Base-by-base conservation (phyloP, 2,888 invertebrate genomes). In the Callosobruchus maculatus region DNA sequence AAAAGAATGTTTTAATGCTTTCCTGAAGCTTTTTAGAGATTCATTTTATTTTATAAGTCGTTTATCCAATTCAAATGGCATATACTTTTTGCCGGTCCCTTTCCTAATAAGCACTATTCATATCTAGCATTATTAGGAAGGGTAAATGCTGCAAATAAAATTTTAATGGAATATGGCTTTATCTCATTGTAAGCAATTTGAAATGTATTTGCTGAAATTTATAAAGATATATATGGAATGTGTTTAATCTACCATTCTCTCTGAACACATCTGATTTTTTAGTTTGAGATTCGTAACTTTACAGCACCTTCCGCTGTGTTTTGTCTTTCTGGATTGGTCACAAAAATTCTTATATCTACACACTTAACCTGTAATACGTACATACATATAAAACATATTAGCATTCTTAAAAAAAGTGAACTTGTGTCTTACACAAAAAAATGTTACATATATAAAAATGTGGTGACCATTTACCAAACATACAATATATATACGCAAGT, bases 401-500 rank as follows among this genome's bases (percentile, higher is more conserved):
- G 76, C 76, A 78, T 74, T 77, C n/a, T 75, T 76, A 77, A 74
- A 76, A 73, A 71, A 73, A 73, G 74, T 75, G 73, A 76, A 74
- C 74, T 74, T 76, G 78, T 78, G 77, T 78, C 76, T 77, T 75
- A 78, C 78, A 77, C 77, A 74, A 76, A 68, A 73, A 73, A 75
- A 75, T 76, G 72, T 75, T 71, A 77, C 75, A 74, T 73, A 74
- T 71, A 72, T 72, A 75, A 80, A 79, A 77, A 77, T 77, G 68
- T 20, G 67, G 78, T 80, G 81, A 84, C 83, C 83, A 79, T 78
- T 78, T 81, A 78, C 75, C 76, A 76, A 78, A 77, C 74, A 76
- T 76, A 74, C 72, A 78, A 74, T 74, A 49, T 49, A 49, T 49
- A 49, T 49, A 49, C 49, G 49, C 49, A 49, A 49, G 49, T 49